Percentiles rank a stretch among this genome's conserved stretches.
Conservation (phyloP, 2,113 vertebrate genomes). For the human (Homo sapiens) region DNA sequence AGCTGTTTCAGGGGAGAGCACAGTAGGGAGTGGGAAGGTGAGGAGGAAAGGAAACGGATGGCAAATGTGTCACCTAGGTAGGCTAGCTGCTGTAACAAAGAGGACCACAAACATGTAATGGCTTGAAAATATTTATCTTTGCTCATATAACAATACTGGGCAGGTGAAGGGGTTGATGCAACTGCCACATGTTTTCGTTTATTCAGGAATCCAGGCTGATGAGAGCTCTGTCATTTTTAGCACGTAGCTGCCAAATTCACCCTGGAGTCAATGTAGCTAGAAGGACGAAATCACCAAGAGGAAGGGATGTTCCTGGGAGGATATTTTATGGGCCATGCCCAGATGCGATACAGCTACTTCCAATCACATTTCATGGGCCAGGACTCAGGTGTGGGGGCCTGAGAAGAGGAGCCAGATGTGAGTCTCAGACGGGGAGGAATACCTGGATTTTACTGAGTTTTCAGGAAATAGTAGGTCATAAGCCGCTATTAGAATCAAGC, state of each 20-base stretch:
- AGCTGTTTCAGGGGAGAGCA: not conserved
- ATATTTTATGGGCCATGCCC: not conserved
- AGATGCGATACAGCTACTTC: too few relatives aligned
- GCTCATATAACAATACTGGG: not conserved
- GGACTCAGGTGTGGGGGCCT: not conserved
- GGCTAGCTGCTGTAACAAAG: not conserved
- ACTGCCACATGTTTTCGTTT: not conserved
- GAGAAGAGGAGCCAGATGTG: too few relatives aligned
- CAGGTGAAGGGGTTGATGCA: not conserved
- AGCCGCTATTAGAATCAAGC: not conserved
- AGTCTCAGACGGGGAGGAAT: not conserved
- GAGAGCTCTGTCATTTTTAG: not conserved
- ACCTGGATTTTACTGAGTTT: not conserved
- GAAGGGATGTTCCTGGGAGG: not conserved
- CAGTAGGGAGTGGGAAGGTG: not conserved
- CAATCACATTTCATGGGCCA: not conserved
- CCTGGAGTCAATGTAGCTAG: too few relatives aligned
- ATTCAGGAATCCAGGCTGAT: not conserved
- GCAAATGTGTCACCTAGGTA: not conserved
- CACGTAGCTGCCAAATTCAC: not conserved
- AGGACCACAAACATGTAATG: too few relatives aligned
- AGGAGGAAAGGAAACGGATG: not conserved
- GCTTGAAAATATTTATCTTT: not conserved
- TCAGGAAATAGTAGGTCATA: not conserved
- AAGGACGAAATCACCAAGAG: not conserved